Evolutionary conservation across 2,888 invertebrate genomes (phyloP), one percentile per base, ranked within the genome.

Genomic region (Saturnia japonica): DNA sequence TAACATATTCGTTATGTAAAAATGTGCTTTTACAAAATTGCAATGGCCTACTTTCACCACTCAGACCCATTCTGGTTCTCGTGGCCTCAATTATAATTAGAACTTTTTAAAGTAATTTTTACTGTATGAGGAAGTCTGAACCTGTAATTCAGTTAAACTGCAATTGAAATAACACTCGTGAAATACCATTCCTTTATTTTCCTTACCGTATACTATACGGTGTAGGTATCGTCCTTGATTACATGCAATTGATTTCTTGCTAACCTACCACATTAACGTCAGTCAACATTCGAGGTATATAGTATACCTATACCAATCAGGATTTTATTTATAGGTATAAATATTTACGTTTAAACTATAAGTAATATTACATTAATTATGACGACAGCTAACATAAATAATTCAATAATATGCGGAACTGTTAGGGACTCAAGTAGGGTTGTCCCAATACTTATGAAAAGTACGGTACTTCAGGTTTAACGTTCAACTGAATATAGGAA

Each of bases 291-390:
- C 34, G 40, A 40, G 14, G 64, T 64, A 64, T 19, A 8, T 40
- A 16, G 19, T 64, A 64, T 64, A 64, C 9, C 40, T 64, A 64
- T 64, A 64, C 9, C 40, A 64, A 40, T n/a, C 40, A n/a, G 64
- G n/a, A 64, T 14, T 62, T 60, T 62, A 62, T 64, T 64, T 40
- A 64, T 64, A 64, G 11, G n/a, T 64, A 64, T 40, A 64, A 19
- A 40, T 64, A 40, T 40, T 4, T 40, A 64, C n/a, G 11, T 19
- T 22, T 40, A 40, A 62, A 40, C n/a, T n/a, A 64, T 19, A 64
- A 64, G 40, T 14, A 64, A 0, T 60, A 60, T 64, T 64, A 40
- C n/a, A 64, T n/a, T 34, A 40, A 40, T 40, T 64, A 64, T 40
- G 16, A 40, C 16, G 40, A 64, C 40, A 64, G 64, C 19, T 40